phyloP scores from a whole-genome alignment of 2,888 invertebrate species.

The Melanostoma mellinum region DNA sequence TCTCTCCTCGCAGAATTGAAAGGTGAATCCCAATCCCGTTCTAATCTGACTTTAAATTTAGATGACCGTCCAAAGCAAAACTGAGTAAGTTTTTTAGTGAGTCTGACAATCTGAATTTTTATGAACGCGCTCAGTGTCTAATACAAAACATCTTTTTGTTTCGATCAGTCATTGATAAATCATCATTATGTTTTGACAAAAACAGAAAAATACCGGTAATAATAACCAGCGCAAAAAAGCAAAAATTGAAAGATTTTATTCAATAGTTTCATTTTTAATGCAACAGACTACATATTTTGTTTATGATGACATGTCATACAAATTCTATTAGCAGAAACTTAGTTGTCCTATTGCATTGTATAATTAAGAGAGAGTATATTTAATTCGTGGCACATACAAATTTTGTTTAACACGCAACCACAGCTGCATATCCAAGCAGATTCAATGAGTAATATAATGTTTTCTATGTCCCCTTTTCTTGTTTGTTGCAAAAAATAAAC shows the following conservation, averaged over 20 bases:
- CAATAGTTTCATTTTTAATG: not conserved
- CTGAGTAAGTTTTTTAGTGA: no score
- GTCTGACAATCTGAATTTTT: no score
- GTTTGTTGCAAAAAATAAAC: constrained; percentile 36
- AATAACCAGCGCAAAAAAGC: not conserved
- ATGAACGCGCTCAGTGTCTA: no score
- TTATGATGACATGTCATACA: constrained; percentile 45
- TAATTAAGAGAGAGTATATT: constrained; percentile 54
- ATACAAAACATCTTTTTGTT: no score
- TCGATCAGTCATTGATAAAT: no score
- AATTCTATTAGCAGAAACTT: constrained; percentile 47
- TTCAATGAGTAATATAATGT: constrained; percentile 63
- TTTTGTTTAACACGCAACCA: constrained; percentile 30
- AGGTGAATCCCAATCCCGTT: no score
- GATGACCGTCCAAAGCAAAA: no score
- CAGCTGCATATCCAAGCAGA: constrained; percentile 39
- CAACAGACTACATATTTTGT: constrained; percentile 2
- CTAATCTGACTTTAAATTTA: no score
- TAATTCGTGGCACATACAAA: constrained; percentile 63
- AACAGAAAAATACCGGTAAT: no score
- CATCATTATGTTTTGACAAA: no score
- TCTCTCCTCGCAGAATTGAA: no score
- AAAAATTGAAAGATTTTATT: not conserved
- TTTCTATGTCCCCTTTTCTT: constrained; percentile 64
- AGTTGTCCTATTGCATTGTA: not conserved